Conservation (phyloP, 1,140 invertebrate species). For the Ylistrum balloti region DNA sequence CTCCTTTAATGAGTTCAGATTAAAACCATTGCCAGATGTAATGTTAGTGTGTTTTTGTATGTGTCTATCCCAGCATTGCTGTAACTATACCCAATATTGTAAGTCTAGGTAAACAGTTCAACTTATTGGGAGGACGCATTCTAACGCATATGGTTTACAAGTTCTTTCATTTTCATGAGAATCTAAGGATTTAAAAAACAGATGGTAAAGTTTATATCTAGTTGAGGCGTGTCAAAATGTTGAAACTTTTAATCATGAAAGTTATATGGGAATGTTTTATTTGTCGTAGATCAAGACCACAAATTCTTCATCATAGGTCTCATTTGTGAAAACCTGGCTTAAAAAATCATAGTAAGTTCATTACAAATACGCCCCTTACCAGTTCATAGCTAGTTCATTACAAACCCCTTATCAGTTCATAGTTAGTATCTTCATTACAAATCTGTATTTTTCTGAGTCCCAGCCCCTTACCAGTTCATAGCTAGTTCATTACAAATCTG, state of each 20-base stretch:
- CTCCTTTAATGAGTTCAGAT: conserved; percentile 5
- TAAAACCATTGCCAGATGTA: conserved; percentile 38
- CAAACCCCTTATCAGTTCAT: background rate
- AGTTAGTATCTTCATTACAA: background rate
- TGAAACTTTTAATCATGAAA: conserved; percentile 40
- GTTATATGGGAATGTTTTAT: conserved; percentile 27
- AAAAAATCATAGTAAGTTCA: background rate
- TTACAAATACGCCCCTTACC: background rate
- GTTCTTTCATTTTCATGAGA: background rate
- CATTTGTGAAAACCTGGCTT: background rate
- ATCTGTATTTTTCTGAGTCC: no score
- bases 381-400: background rate
- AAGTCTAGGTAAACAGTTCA: background rate
- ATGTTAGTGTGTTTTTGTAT: background rate
- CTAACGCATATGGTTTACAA: background rate
- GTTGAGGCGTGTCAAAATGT: conserved; percentile 32
- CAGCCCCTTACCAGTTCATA: no score
- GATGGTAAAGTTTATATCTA: background rate
- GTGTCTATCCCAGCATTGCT: background rate
- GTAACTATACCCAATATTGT: background rate
- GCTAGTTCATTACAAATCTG: background rate
- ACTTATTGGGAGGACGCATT: background rate
- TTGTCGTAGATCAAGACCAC: conserved; percentile 8
- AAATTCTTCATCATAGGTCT: background rate
- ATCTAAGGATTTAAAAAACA: conserved; percentile 8